phyloP scores from a whole-genome alignment of 2,888 invertebrate genomes.

The Sinodicranocentrus sp. region DNA sequence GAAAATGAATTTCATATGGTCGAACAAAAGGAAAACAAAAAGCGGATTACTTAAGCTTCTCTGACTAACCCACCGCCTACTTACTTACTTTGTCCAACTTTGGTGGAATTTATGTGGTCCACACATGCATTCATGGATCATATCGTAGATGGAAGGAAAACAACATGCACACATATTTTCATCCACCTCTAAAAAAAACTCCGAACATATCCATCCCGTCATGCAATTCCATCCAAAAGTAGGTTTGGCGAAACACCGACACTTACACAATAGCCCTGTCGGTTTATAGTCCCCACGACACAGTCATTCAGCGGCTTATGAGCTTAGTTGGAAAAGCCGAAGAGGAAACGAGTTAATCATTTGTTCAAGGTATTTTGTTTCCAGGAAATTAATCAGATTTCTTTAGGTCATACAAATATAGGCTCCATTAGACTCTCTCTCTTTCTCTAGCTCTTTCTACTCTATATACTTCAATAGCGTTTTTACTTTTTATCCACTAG shows the following conservation, averaged over 20 bases:
- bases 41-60: slow-evolving; percentile 48
- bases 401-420: slow-evolving; percentile 36
- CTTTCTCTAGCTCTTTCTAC: not conserved
- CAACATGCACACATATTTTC: slow-evolving; percentile 6
- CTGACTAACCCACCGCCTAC: not conserved
- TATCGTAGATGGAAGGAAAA: slow-evolving; percentile 7
- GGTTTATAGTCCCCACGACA: too few species aligned
- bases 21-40: slow-evolving; percentile 28
- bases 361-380: slow-evolving; percentile 61
- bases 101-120: slow-evolving; percentile 30
- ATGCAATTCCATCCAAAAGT: not conserved
- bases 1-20: not conserved
- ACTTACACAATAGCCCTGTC: too few species aligned
- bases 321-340: slow-evolving; percentile 30
- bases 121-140: slow-evolving; percentile 27
- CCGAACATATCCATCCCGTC: too few species aligned
- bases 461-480: too few species aligned
- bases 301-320: slow-evolving; percentile 15
- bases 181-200: too few species aligned
- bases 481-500: too few species aligned
- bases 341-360: slow-evolving; percentile 62
- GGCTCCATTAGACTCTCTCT: slow-evolving; percentile 21
- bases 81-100: slow-evolving; percentile 24
- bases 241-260: not conserved
- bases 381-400: slow-evolving; percentile 64